Conservation (phyloP, 37 sponge, comb jelly and placozoan genomes). For the Agelas oroides region DNA sequence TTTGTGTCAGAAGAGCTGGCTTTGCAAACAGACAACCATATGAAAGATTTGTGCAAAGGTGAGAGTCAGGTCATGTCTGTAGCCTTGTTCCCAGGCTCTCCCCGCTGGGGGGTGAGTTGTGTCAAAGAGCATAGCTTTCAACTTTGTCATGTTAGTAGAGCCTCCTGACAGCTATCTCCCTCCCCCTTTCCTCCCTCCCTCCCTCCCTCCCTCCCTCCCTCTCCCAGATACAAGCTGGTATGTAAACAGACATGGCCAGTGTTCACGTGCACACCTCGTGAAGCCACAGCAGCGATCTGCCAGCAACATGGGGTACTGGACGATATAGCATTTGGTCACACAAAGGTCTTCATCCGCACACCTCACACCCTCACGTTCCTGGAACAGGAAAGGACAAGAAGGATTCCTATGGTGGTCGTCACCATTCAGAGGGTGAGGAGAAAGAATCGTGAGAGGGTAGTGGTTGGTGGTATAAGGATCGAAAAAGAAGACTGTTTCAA, state of each 20-base stretch:
- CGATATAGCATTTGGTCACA: conserved; percentile 71
- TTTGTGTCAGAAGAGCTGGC: conserved; percentile 85
- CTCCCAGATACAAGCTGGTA: conserved; percentile 76
- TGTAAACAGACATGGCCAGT: conserved; percentile 75
- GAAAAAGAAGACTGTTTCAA: too few relatives aligned
- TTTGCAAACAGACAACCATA: conserved; percentile 79
- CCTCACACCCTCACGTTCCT: conserved; percentile 75
- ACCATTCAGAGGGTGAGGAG: conserved; percentile 59
- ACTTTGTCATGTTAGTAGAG: too few relatives aligned
- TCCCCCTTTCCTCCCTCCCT: neutral
- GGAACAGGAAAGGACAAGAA: conserved; percentile 62
- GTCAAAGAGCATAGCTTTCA: too few relatives aligned
- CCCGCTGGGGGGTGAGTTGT: too few relatives aligned
- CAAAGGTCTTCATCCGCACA: conserved; percentile 78
- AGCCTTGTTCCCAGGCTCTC: too few relatives aligned
- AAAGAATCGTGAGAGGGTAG: neutral
- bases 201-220: neutral
- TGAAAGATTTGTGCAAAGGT: conserved; percentile 75
- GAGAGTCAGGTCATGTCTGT: too few relatives aligned
- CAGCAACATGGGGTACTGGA: conserved; percentile 22
- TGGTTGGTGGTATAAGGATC: neutral
- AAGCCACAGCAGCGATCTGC: conserved; percentile 46
- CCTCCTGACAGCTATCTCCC: neutral
- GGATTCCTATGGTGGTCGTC: conserved; percentile 58
- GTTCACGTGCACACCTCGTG: conserved; percentile 5